A percentile compares a stretch with the other conserved stretches of the same genome.
phyloP scores from a whole-genome alignment of 2,797 vertebrate genomes.

The Myripristis murdjan region DNA sequence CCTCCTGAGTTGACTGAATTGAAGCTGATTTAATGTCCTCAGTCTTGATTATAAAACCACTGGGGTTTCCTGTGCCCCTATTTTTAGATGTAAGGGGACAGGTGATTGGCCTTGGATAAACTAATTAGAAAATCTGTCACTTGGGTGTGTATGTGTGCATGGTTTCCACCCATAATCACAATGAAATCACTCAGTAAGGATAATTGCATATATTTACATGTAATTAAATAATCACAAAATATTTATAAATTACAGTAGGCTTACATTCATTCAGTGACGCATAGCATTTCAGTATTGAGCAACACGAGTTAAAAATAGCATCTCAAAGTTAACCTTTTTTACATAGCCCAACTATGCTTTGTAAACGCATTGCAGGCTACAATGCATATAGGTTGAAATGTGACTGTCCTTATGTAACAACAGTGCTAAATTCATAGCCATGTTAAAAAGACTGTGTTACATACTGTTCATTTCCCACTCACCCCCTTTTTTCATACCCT shows the following conservation, averaged over 20 bases:
- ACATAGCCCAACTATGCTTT: conserved; percentile 34
- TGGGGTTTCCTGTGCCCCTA: conserved; percentile 52
- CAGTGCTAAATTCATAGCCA: conserved; percentile 19
- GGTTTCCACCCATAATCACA: conserved; percentile 31
- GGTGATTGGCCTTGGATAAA: conserved; percentile 54
- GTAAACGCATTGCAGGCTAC: conserved; percentile 44
- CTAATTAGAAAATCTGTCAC: conserved; percentile 42
- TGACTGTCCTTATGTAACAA: conserved; percentile 42
- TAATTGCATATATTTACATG: conserved; percentile 58
- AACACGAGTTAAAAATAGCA: conserved; percentile 3
- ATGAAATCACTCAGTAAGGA: conserved; percentile 11
- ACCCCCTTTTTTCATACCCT: conserved; percentile 27
- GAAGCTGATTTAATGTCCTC: conserved; percentile 44
- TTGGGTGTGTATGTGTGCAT: conserved; percentile 6
- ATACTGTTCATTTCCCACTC: conserved; percentile 38
- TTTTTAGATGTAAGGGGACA: conserved; percentile 55
- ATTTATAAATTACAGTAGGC: conserved; percentile 18
- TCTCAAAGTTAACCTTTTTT: conserved; percentile 12
- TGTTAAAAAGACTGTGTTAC: conserved; percentile 25
- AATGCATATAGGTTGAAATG: conserved; percentile 71
- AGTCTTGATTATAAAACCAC: conserved; percentile 45
- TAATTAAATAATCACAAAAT: conserved; percentile 56
- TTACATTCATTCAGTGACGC: conserved; percentile 23
- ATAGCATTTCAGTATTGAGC: conserved; percentile 19
- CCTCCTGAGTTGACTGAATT: conserved; percentile 11